Evolutionary conservation across 2,797 vertebrate species (phyloP).

Genomic region (Pelochelys cantorii): DNA sequence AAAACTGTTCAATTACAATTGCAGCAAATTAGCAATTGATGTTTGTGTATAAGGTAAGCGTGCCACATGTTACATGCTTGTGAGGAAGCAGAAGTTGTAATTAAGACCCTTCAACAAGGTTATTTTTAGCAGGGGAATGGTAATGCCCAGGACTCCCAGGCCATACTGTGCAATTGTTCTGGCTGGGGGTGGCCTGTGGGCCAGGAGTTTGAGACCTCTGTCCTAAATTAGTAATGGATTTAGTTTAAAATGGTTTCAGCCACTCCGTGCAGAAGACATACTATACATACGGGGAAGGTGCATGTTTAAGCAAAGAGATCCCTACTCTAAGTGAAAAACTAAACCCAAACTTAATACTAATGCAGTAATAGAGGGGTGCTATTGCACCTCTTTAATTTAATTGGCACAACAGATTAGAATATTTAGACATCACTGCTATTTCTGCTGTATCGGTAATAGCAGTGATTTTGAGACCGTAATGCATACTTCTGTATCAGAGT

Average conservation of each 20-base stretch:
- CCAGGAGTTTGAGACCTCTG: no score
- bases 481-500: background rate
- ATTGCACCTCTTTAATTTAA: background rate
- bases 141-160: no score
- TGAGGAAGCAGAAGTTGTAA: constrained; percentile 13
- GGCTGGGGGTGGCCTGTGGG: no score
- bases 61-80: background rate
- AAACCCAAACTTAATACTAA: background rate
- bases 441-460: background rate
- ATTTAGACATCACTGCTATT: background rate
- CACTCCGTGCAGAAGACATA: background rate
- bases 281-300: background rate
- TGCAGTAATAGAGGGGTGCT: background rate
- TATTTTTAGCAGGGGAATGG: constrained; percentile 24
- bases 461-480: fast-evolving
- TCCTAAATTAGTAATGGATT: no score
- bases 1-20: constrained; percentile 15
- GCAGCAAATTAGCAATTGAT: background rate
- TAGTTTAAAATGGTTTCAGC: background rate
- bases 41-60: background rate
- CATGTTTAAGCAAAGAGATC: background rate
- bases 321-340: background rate
- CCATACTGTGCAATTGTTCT: no score
- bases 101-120: constrained; percentile 3
- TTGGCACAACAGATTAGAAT: background rate